Evolutionary conservation across 2,888 invertebrate genomes (phyloP), one percentile per base, ranked within the genome.

Genomic region (Ryuthela nishihirai): DNA sequence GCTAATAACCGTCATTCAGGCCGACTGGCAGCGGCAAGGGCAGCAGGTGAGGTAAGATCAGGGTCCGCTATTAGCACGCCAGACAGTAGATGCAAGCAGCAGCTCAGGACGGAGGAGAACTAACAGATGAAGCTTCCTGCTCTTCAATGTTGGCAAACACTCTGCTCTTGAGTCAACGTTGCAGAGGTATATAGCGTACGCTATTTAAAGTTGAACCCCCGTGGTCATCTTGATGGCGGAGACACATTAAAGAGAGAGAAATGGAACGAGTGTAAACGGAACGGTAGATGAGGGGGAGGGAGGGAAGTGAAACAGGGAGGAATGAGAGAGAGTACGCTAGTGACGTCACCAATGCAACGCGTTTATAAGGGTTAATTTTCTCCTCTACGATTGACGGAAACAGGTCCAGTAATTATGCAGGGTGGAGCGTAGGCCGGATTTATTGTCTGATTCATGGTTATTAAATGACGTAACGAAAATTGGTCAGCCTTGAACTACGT

Each of bases 301-400:
- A 23, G 12, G 23, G 23, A n/a, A 17, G 34, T 4, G 15, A 5
- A 32, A 32, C 3, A 32, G n/a, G 20, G 20, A 15, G 15, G 15
- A 36, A 26, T 12, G 12, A 17, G 29, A 29, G 43, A 29, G 43
- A 29, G 21, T 20, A 10, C 35, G 35, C 34, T 12, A 18, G 25
- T 54, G 54, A 54, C 54, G 54, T 54, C 54, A 54, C 18, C 23
- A 25, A 24, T 21, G 46, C 40, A 46, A 52, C 46, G 46, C 54
- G 47, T 47, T 48, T 42, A 54, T 54, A 54, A 54, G 54, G 48
- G 47, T 54, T 54, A 47, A 54, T 54, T 54, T 38, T 41, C 46
- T n/a, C n/a, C n/a, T n/a, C n/a, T n/a, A n/a, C 47, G 38, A 20
- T 24, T 26, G n/a, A n/a, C 25, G 38, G 41, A 39, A 54, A 46